Evolutionary conservation across 2,888 invertebrate species (phyloP), one percentile per base, ranked within the genome.

Genomic region (Nemotelus nigrinus): DNA sequence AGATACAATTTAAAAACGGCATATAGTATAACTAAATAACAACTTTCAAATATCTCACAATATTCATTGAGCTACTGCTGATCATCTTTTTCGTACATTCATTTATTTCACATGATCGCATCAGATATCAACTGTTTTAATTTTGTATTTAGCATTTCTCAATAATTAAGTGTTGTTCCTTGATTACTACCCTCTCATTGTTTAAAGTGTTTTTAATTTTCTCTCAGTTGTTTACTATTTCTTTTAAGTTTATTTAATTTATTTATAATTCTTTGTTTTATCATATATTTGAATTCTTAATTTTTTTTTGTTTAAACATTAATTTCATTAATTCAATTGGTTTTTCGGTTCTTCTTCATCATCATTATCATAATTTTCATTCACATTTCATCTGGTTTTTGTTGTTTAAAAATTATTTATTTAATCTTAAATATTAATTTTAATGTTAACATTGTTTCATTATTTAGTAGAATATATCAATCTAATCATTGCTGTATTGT

Each of bases 381-480:
- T 25, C 25, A 25, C 25, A 25, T 25, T 25, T 25, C 25, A 25
- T 25, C 25, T 25, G 25, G 25, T 25, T 25, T 80, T 78, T 79
- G 77, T 79, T 76, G 78, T 81, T 82, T 82, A 82, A 82, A 81
- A 82, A 81, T 81, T 80, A 78, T 79, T 81, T 81, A 70, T 70
- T 79, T 81, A 25, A 79, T 78, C 80, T 80, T 80, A 80, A 80
- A 70, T 80, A 78, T 79, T 79, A 79, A 79, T 79, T 78, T 79
- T 80, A 80, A 80, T 80, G 80, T 80, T 80, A 80, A 80, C 80
- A 80, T 80, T 80, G 77, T 78, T 77, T 77, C 60, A 70, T 77
- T 78, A 68, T 77, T 79, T 80, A 79, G 79, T 77, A 80, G 77
- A 80, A 79, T 79, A 79, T 79, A 79, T 79, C 79, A 78, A 74